These are phyloP conservation scores for Loxodonta africana DNA, from an alignment of 2,113 vertebrate genomes.

Conservation along the genomic window DNA sequence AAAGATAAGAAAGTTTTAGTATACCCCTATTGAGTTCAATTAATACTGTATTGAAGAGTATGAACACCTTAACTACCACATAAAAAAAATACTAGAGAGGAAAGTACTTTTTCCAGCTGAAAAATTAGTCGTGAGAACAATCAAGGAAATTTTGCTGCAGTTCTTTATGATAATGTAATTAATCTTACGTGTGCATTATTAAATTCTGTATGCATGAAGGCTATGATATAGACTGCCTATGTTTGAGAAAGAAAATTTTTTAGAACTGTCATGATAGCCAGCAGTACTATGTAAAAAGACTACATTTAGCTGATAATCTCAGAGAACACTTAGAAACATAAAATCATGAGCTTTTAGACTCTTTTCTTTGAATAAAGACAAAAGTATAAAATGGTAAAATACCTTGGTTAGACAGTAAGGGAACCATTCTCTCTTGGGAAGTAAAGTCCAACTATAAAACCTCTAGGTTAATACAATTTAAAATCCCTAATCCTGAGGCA, in stretches of 20 bases:
- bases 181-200: neutral
- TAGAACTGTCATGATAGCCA: neutral
- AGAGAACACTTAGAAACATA: neutral
- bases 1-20: neutral
- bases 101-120: neutral
- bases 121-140: neutral
- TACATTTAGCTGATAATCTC: neutral
- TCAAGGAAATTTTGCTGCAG: neutral
- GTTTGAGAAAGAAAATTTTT: neutral
- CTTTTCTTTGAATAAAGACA: neutral
- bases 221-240: neutral
- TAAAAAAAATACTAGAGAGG: neutral
- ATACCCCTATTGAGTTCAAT: neutral
- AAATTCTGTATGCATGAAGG: neutral
- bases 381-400: neutral
- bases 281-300: neutral
- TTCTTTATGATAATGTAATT: neutral
- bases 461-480: neutral
- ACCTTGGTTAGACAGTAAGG: neutral
- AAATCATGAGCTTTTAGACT: no score
- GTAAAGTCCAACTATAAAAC: neutral
- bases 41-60: neutral
- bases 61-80: neutral
- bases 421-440: neutral
- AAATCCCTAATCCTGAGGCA: neutral